Conservation (phyloP, 2,113 vertebrate genomes). For the Hypocryptadius cinnamomeus region DNA sequence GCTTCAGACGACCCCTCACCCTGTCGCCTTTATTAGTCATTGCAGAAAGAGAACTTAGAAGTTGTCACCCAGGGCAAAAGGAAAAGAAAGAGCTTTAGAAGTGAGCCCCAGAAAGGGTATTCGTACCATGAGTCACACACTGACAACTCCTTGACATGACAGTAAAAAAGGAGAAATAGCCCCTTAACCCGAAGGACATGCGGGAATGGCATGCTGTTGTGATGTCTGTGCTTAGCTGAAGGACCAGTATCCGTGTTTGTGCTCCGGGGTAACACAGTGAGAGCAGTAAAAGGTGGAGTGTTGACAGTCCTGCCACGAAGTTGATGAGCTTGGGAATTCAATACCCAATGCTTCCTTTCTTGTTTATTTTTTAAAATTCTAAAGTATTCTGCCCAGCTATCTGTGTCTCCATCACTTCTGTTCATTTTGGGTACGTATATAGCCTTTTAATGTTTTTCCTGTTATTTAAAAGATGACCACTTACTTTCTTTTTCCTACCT, state of each 20-base stretch:
- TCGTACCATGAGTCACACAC: rapidly evolving
- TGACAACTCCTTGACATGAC: neutral
- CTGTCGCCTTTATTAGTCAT: neutral
- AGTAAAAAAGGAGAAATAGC: neutral
- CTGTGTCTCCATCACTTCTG: neutral
- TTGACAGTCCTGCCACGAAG: neutral
- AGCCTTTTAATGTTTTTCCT: neutral
- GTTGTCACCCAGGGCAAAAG: neutral
- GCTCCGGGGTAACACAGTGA: neutral
- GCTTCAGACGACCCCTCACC: neutral
- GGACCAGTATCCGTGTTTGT: neutral
- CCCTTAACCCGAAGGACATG: neutral
- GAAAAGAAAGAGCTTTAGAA: neutral
- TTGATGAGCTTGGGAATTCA: neutral
- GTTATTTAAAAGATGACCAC: neutral
- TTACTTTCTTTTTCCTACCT: neutral
- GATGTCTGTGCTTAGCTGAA: neutral
- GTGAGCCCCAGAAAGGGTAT: neutral
- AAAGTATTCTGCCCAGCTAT: neutral
- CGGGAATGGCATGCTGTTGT: rapidly evolving
- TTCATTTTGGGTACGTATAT: neutral
- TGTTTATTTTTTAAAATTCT: neutral
- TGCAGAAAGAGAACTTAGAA: neutral
- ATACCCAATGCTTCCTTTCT: neutral
- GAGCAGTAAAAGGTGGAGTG: neutral